phyloP scores from a whole-genome alignment of 1,140 invertebrate species.

The Nomia melanderi region DNA sequence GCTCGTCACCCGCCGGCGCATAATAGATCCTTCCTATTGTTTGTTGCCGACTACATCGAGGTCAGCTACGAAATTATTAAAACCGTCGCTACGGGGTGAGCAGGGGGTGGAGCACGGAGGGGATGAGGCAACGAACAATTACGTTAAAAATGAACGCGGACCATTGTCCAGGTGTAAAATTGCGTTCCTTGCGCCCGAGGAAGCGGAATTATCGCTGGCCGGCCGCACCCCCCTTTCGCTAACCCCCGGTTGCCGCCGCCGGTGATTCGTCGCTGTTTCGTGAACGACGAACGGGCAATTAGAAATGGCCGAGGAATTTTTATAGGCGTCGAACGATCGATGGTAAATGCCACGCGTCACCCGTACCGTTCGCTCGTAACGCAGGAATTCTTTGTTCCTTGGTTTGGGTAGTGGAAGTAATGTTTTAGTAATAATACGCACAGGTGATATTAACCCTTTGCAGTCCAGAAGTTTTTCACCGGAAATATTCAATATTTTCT shows the following conservation, averaged over 20 bases:
- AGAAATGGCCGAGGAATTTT: background rate
- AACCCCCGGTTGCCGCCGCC: background rate
- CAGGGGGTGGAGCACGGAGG: too few species aligned
- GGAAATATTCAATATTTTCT: too few species aligned
- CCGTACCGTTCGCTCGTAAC: too few species aligned
- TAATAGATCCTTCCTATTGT: slow-evolving; percentile 12
- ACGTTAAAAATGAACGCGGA: slow-evolving; percentile 20
- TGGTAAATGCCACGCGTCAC: too few species aligned
- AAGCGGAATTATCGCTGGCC: slow-evolving; percentile 1
- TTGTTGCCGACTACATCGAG: background rate
- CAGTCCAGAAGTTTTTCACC: too few species aligned
- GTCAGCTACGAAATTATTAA: slow-evolving; percentile 20
- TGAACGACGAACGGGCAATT: background rate
- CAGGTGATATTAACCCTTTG: too few species aligned
- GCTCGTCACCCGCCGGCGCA: background rate
- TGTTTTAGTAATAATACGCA: too few species aligned
- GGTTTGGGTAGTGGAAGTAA: too few species aligned
- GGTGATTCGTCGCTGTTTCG: background rate
- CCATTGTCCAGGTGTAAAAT: slow-evolving; percentile 13
- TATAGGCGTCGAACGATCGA: too few species aligned
- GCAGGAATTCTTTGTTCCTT: too few species aligned
- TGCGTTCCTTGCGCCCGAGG: slow-evolving; percentile 16
- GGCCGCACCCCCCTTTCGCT: too few species aligned
- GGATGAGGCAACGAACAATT: background rate
- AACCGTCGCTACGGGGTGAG: background rate